Conservation (phyloP, 1,140 invertebrate species). For the Pollicipes pollicipes region DNA sequence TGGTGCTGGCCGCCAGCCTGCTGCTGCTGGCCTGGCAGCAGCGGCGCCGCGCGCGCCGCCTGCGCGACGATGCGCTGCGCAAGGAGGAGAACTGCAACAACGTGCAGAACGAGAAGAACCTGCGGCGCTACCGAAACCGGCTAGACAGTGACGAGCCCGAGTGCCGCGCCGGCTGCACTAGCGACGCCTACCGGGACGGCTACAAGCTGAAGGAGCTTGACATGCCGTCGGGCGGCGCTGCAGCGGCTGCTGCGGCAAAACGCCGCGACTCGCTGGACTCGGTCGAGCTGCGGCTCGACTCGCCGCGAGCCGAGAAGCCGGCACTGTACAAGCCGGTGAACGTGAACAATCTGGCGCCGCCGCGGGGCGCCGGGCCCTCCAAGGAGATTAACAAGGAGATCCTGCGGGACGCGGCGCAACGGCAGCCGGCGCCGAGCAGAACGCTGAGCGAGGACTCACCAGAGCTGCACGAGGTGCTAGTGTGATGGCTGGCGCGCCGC, state of each 20-base stretch:
- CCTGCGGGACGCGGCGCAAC: background rate
- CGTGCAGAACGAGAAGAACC: conserved; percentile 71
- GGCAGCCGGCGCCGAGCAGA: background rate
- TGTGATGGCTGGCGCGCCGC: background rate
- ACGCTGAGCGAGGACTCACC: background rate
- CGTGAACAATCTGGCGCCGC: conserved; percentile 7
- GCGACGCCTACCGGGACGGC: background rate
- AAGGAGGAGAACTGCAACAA: conserved; percentile 61
- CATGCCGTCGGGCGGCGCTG: conserved; percentile 8
- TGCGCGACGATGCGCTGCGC: conserved; percentile 24
- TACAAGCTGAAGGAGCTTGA: conserved; percentile 7
- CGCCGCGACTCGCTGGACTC: background rate
- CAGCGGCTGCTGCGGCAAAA: background rate
- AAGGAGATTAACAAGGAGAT: background rate
- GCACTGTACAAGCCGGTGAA: conserved; percentile 8
- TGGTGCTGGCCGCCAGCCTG: conserved; percentile 42
- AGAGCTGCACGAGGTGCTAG: background rate
- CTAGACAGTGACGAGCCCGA: conserved; percentile 17
- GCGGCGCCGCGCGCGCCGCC: conserved; percentile 30
- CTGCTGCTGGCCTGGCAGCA: conserved; percentile 27
- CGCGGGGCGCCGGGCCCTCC: background rate
- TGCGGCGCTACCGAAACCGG: conserved; percentile 37
- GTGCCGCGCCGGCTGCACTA: background rate
- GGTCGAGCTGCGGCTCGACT: background rate
- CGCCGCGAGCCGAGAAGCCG: background rate